These are phyloP conservation scores for Sebastiscus tertius DNA, from an alignment of 2,797 vertebrate genomes.

Conservation along the genomic window DNA sequence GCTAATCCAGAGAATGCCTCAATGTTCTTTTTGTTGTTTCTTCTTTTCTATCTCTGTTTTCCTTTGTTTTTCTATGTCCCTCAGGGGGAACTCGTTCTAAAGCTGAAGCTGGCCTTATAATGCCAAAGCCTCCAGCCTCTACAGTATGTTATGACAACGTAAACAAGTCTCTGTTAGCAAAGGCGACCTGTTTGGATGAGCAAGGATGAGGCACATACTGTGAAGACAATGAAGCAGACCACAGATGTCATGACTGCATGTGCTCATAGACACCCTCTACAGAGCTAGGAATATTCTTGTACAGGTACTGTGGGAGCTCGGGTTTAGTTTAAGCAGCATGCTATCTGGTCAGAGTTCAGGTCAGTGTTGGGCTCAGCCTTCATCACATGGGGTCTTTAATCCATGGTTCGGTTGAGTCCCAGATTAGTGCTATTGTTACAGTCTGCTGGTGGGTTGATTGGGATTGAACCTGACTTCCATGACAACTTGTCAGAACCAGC, in stretches of 20 bases:
- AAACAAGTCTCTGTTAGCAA: constrained; percentile 48
- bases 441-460: constrained; percentile 69
- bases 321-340: constrained; percentile 54
- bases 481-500: constrained; percentile 67
- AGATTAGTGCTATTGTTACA: constrained; percentile 79
- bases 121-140: constrained; percentile 6
- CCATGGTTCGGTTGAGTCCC: constrained; percentile 63
- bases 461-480: constrained; percentile 73
- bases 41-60: constrained; percentile 25
- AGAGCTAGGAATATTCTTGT: constrained; percentile 1
- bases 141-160: constrained; percentile 16
- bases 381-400: constrained; percentile 80
- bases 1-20: constrained; percentile 47
- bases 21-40: constrained; percentile 41
- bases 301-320: constrained; percentile 20
- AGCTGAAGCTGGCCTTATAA: constrained; percentile 5
- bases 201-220: background rate
- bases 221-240: constrained; percentile 20
- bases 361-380: constrained; percentile 68
- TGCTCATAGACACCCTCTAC: constrained; percentile 15
- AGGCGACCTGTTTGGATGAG: constrained; percentile 35
- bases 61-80: constrained; percentile 7
- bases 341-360: constrained; percentile 70
- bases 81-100: background rate
- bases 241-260: constrained; percentile 19